phyloP scores from a whole-genome alignment of 2,888 invertebrate species.

The Notodonta dromedarius region DNA sequence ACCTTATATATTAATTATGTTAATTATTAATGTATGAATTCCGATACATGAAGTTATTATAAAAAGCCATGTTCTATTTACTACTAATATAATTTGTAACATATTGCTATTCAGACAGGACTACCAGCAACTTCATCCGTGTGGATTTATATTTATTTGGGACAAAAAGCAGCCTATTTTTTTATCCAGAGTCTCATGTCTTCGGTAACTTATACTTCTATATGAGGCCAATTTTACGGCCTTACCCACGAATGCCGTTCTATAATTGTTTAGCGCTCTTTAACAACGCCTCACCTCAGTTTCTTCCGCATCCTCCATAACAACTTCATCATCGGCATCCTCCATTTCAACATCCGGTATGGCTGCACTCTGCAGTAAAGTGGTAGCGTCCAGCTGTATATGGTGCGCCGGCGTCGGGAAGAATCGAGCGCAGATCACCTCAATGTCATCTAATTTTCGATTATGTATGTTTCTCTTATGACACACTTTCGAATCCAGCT shows the following conservation, averaged over 20 bases:
- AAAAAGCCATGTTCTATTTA: no score
- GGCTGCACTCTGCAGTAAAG: constrained; percentile 92
- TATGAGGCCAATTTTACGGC: no score
- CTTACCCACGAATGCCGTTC: background rate
- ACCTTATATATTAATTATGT: no score
- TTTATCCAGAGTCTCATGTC: no score
- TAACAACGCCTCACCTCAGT: constrained; percentile 72
- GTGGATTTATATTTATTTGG: no score
- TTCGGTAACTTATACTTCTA: no score
- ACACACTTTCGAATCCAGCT: constrained; percentile 91
- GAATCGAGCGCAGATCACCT: constrained; percentile 88
- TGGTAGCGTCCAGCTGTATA: constrained; percentile 91
- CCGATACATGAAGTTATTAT: no score
- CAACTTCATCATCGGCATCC: constrained; percentile 82
- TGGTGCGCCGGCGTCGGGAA: constrained; percentile 92
- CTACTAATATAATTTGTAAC: no score
- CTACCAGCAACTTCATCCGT: no score
- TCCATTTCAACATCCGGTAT: constrained; percentile 95
- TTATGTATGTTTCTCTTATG: constrained; percentile 93
- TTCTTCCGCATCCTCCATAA: constrained; percentile 70
- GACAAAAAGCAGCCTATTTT: no score
- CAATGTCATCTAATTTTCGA: constrained; percentile 90
- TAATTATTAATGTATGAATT: no score
- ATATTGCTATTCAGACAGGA: no score
- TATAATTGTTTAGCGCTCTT: constrained; percentile 16